Conservation (phyloP, 2,113 vertebrate species). For the Myotis brandtii region DNA sequence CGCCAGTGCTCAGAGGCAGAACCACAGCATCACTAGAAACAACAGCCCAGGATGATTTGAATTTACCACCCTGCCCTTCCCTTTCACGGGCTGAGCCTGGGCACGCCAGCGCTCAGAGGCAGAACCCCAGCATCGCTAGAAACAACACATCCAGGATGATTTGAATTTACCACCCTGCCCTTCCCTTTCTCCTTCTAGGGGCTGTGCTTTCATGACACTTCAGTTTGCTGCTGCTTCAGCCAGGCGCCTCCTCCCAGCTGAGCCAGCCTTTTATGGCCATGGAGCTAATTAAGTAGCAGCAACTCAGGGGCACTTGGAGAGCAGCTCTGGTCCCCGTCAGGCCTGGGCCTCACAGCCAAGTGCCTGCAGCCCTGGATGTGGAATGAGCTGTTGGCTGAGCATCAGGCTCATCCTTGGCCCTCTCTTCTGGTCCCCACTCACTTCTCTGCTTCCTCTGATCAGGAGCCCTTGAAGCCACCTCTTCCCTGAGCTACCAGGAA, state of each 20-base stretch:
- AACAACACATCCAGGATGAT: neutral
- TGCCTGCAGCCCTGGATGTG: neutral
- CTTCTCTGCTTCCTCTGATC: neutral
- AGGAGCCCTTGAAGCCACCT: neutral
- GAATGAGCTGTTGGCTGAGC: neutral
- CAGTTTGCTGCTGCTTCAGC: conserved; percentile 62
- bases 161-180: neutral
- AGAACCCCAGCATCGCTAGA: neutral
- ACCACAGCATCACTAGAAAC: neutral
- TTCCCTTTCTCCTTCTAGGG: conserved; percentile 40
- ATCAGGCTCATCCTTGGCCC: neutral
- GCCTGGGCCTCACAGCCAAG: neutral
- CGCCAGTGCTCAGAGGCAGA: neutral
- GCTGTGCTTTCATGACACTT: conserved; percentile 75
- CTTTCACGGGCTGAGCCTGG: neutral
- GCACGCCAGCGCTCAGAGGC: neutral
- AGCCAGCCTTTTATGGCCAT: conserved; percentile 67
- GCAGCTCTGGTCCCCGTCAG: neutral
- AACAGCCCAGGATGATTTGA: neutral
- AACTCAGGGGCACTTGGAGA: conserved; percentile 29
- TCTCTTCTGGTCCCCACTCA: neutral
- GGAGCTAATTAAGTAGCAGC: conserved; percentile 63
- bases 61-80: neutral
- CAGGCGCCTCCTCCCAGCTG: conserved; percentile 66
- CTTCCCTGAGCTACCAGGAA: neutral